Evolutionary conservation across 2,797 vertebrate species (phyloP), one percentile per base, ranked within the genome.

Genomic region (Helicolenus hilgendorfi): DNA sequence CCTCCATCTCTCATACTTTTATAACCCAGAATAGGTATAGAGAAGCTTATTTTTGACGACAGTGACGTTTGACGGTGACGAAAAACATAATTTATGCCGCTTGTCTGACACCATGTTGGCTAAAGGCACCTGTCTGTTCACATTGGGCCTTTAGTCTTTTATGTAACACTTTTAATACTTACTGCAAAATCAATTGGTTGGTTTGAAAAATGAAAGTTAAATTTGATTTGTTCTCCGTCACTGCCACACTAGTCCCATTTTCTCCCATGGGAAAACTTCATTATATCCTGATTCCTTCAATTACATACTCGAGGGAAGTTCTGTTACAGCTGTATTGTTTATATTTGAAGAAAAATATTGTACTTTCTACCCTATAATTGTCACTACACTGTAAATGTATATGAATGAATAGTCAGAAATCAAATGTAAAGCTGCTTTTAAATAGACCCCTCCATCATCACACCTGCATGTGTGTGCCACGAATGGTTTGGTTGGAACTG

Each of bases 201-300:
- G 35, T 68, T 60, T 70, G 56, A 72, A 82, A 83, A 86, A 82
- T 59, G 2, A 55, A 71, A 75, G 49, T 63, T 31, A 35, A 7
- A 76, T 79, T 77, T 24, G 6, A 87, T 91, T 89, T 75, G 82
- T 68, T 81, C 64, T 79, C 41, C 15, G n/a, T 69, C 74, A 4
- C 45, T 45, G 55, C 77, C 83, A 83, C 77, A 77, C 80, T 86
- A 76, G 81, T 77, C 77, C 36, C 29, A 62, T 26, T 31, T 10
- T 56, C 38, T 89, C 72, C 41, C 33, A 5, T 3, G 31, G 72
- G 82, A 59, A 83, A 49, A 53, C 20, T 67, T 89, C 69, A 88
- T 90, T 87, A 63, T 70, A 24, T 75, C 81, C 62, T 38, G n/a
- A 72, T 72, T 38, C 29, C 35, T 72, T 81, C 60, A 84, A 74